phyloP scores from a whole-genome alignment of 1,140 invertebrate genomes.

The Probaryconus sp. region DNA sequence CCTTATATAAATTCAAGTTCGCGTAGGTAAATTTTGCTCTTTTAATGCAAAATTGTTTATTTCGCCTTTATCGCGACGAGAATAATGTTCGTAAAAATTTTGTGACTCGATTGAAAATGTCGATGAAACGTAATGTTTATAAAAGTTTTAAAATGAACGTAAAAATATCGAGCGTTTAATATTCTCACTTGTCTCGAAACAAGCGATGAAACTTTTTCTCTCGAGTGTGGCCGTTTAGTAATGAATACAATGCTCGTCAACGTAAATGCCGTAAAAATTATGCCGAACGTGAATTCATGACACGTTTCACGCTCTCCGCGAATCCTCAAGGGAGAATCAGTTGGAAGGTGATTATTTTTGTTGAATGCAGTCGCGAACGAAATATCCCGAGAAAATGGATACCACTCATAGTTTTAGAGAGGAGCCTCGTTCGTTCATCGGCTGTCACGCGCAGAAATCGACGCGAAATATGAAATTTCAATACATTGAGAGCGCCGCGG shows the following conservation, averaged over 20 bases:
- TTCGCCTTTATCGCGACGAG: no score
- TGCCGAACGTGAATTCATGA: conserved; percentile 33
- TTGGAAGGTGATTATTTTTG: conserved; percentile 52
- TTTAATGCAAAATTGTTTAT: no score
- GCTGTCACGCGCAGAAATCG: conserved; percentile 62
- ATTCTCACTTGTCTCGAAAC: not conserved
- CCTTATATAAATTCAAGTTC: no score
- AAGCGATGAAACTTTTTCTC: conserved; percentile 5
- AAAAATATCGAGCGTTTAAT: conserved; percentile 4
- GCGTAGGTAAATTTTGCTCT: no score
- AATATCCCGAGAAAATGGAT: conserved; percentile 53
- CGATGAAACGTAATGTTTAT: no score
- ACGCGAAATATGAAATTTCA: conserved; percentile 63
- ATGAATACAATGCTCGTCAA: conserved; percentile 34
- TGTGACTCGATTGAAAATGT: not conserved
- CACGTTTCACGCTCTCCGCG: conserved; percentile 25
- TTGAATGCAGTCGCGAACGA: conserved; percentile 43
- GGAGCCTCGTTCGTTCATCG: conserved; percentile 54
- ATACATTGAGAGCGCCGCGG: conserved; percentile 44
- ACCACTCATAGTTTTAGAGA: conserved; percentile 61
- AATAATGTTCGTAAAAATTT: conserved; percentile 17
- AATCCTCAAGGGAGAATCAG: conserved; percentile 23
- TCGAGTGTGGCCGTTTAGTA: conserved; percentile 13
- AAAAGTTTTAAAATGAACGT: no score
- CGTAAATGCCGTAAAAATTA: conserved; percentile 36